Evolutionary conservation across 2,888 invertebrate species (phyloP).

Genomic region (Drosophila greeni): DNA sequence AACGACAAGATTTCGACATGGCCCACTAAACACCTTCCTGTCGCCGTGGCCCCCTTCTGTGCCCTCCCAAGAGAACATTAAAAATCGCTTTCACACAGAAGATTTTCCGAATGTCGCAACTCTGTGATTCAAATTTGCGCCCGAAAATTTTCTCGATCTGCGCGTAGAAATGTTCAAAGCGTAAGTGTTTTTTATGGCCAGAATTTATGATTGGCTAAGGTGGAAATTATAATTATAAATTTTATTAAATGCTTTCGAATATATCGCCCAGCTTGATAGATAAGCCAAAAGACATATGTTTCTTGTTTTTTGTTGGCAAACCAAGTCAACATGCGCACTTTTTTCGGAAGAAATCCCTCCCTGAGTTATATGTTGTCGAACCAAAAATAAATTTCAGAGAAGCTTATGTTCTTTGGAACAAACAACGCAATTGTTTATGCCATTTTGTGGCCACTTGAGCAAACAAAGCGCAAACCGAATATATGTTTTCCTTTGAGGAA

Average conservation of each 20-base stretch:
- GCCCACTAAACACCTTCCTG: conserved; percentile 52
- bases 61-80: conserved; percentile 10
- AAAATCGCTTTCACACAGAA: conserved; percentile 45
- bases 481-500: conserved; percentile 2
- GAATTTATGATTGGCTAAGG: conserved; percentile 39
- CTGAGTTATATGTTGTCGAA: conserved; percentile 21
- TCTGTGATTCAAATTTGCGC: conserved; percentile 51
- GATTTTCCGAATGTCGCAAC: conserved; percentile 51
- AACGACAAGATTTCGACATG: conserved; percentile 65
- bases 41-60: conserved; percentile 8
- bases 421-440: conserved; percentile 47
- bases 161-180: conserved; percentile 38
- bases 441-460: conserved; percentile 43
- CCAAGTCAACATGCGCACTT: conserved; percentile 8
- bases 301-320: conserved; percentile 1
- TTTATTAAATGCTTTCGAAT: conserved; percentile 29
- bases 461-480: conserved; percentile 37
- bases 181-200: conserved; percentile 32
- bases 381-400: conserved; percentile 46
- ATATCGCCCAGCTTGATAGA: conserved; percentile 8
- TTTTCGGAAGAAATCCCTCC: conserved; percentile 26
- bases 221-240: conserved; percentile 36
- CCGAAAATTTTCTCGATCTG: conserved; percentile 34
- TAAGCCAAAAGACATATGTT: conserved; percentile 12
- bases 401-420: conserved; percentile 21